These are phyloP conservation scores for Threskiornis aethiopicus DNA, from an alignment of 2,797 vertebrate species.

Conservation along the genomic window DNA sequence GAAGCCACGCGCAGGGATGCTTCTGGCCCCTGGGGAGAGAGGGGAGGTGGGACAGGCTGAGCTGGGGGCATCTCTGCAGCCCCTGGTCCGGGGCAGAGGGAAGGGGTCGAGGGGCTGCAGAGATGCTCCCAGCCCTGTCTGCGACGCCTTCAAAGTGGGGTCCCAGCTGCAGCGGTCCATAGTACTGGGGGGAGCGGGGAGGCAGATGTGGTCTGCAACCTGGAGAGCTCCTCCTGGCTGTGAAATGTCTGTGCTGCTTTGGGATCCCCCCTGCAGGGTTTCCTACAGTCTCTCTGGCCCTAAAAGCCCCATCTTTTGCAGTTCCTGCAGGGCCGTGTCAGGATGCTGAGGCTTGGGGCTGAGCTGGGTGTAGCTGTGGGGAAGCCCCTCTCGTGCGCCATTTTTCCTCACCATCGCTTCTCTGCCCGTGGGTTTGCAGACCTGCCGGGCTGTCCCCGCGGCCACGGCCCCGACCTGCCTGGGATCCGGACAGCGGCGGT, in stretches of 20 bases:
- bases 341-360: neutral
- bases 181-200: neutral
- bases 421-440: neutral
- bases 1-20: neutral
- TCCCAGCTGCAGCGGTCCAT: rapidly evolving
- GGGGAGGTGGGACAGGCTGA: neutral
- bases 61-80: neutral
- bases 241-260: rapidly evolving
- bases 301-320: rapidly evolving
- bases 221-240: rapidly evolving
- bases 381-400: too few species aligned
- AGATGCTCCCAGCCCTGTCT: neutral
- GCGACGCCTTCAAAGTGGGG: rapidly evolving
- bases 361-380: neutral
- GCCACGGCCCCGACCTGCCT: rapidly evolving
- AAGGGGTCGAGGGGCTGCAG: neutral
- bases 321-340: rapidly evolving
- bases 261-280: neutral
- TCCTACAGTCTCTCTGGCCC: neutral
- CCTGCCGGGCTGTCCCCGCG: rapidly evolving
- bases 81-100: neutral
- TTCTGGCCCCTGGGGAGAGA: neutral
- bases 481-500: rapidly evolving
- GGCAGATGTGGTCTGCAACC: neutral
- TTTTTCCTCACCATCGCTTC: neutral